A percentile compares a stretch with the other conserved stretches of the same genome.
These are phyloP conservation scores for Todiramphus chloris DNA, from an alignment of 2,113 vertebrate genomes.

Conservation along the genomic window DNA sequence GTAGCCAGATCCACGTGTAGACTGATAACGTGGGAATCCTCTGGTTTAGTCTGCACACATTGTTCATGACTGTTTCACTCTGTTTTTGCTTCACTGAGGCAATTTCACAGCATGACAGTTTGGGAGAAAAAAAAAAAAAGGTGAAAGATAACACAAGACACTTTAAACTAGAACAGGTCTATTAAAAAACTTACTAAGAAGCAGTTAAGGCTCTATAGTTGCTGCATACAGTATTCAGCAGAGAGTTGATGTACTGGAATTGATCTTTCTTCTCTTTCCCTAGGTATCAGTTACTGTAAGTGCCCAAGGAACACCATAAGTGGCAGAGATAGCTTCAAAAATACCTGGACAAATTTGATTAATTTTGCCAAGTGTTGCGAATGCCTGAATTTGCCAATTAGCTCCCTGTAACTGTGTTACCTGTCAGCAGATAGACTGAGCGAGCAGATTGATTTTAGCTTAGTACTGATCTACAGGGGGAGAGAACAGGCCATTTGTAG, in stretches of 20 bases:
- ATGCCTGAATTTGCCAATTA: neutral
- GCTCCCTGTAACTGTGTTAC: neutral
- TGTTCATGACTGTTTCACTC: neutral
- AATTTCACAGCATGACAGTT: slow-evolving; percentile 36
- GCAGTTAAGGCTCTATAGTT: slow-evolving; percentile 32
- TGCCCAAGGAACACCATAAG: neutral
- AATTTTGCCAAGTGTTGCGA: neutral
- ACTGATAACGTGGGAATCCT: neutral
- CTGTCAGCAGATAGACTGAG: neutral
- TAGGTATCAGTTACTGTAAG: neutral
- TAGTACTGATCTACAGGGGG: neutral
- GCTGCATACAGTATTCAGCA: neutral
- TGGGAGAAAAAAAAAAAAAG: neutral
- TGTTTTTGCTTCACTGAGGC: slow-evolving; percentile 37
- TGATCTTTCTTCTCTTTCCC: slow-evolving; percentile 9
- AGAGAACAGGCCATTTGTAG: neutral
- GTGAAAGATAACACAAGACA: slow-evolving; percentile 39
- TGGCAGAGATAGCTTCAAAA: slow-evolving; percentile 28
- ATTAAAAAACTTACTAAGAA: slow-evolving; percentile 65
- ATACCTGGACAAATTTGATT: neutral
- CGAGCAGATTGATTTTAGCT: neutral
- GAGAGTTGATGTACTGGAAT: neutral
- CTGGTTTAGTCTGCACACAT: neutral
- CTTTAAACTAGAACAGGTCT: slow-evolving; percentile 45
- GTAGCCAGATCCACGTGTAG: neutral